Evolutionary conservation across 1,140 invertebrate genomes (phyloP), one percentile per base, ranked within the genome.

Genomic region (Proctacanthus coquilletti): DNA sequence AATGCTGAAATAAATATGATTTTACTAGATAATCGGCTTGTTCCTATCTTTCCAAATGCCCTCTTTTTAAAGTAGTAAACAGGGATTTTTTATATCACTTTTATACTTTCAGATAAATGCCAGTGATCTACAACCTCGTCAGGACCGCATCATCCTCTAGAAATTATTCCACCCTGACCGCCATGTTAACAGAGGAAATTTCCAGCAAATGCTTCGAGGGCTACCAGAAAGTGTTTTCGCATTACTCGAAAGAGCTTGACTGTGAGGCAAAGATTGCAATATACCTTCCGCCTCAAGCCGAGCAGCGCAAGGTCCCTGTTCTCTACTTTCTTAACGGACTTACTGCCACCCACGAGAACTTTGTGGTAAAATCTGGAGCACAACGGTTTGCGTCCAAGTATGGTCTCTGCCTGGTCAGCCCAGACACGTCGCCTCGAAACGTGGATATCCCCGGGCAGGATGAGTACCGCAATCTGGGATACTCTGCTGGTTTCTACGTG

Each of bases 261-360:
- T 95, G 91, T 61, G 71, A 74, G 38, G 95, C 94, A 84, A 93
- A 87, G 51, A 94, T 97, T 67, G 87, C 81, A 3, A 69, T 94
- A 17, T 97, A 80, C 54, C 45, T 96, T 25, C 93, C 89, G 36
- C 76, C 85, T 0, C 71, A 81, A 50, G 70, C 72, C 10, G 65
- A 70, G 35, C 67, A 67, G 11, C 59, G 65, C 48, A 60, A 68
- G 13, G n/a, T n/a, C n/a, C 88, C 92, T 20, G 83, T 93, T 5
- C 70, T 98, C 4, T 96, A 91, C 58, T 98, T 82, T 70, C 65
- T 98, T 0, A 96, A 92, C 34, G 93, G 93, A 9, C 64, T 99
- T 5, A 92, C 84, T 0, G 98, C 94, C 56, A 94, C 77, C 18
- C 94, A 98, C 60, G 77, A 88, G 50, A 98, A 98, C 67, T 96